These are phyloP conservation scores for Orthosia gothica DNA, from an alignment of 2,888 invertebrate genomes.

Conservation along the genomic window DNA sequence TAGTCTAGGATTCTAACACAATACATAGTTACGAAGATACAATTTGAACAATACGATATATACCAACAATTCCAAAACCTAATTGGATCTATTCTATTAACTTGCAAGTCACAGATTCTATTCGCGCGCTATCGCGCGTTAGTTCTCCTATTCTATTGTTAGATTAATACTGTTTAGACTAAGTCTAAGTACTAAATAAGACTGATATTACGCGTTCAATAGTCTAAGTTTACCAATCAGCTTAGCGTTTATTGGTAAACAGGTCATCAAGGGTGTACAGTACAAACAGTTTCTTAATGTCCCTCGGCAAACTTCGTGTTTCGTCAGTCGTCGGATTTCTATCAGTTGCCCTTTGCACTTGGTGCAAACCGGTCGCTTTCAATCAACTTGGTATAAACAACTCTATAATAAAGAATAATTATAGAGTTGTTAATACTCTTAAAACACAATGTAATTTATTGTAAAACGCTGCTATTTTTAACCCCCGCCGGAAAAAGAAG, in stretches of 20 bases:
- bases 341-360: too few relatives aligned
- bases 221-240: constrained; percentile 23
- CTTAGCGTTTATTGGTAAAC: constrained; percentile 2
- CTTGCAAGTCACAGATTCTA: constrained; percentile 8
- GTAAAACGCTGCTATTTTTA: too few relatives aligned
- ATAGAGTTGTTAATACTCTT: too few relatives aligned
- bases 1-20: too few relatives aligned
- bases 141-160: constrained; percentile 17
- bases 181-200: neutral
- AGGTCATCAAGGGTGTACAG: constrained; percentile 8
- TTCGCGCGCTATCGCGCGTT: neutral
- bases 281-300: too few relatives aligned
- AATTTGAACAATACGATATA: neutral
- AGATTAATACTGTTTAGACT: constrained; percentile 14
- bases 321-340: too few relatives aligned
- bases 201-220: neutral
- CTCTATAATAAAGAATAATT: too few relatives aligned
- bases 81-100: neutral
- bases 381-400: too few relatives aligned
- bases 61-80: neutral
- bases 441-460: too few relatives aligned
- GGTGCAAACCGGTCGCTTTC: too few relatives aligned
- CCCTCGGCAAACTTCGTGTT: too few relatives aligned
- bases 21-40: neutral
- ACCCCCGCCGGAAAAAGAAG: too few relatives aligned